A percentile compares a stretch with the other conserved stretches of the same genome.
Evolutionary conservation across 2,888 invertebrate genomes (phyloP).

Genomic region (Andrena minutula): DNA sequence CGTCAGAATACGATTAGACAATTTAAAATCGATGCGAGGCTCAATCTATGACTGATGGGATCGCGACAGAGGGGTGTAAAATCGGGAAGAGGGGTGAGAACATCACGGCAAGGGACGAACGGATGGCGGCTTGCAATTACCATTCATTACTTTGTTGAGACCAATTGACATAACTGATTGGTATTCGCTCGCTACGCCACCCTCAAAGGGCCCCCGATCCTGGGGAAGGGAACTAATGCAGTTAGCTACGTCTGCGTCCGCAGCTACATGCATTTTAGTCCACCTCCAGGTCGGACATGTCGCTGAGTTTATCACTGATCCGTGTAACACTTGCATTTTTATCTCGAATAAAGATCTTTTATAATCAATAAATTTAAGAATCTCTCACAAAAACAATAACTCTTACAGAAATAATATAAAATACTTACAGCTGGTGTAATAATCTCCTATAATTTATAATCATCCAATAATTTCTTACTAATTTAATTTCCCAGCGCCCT

Average conservation of each 20-base stretch:
- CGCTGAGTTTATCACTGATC: neutral
- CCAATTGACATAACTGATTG: conserved; percentile 84
- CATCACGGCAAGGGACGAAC: conserved; percentile 41
- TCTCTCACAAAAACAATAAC: no score
- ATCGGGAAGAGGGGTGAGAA: conserved; percentile 41
- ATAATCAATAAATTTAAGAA: neutral
- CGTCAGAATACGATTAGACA: conserved; percentile 68
- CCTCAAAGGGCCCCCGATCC: conserved; percentile 75
- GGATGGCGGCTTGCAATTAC: conserved; percentile 77
- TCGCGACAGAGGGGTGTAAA: conserved; percentile 26
- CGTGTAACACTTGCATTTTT: conserved; percentile 26
- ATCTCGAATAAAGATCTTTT: neutral
- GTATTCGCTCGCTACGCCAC: conserved; percentile 78
- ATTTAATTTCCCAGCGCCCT: no score
- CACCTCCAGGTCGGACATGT: conserved; percentile 15
- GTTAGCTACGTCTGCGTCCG: conserved; percentile 73
- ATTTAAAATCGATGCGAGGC: conserved; percentile 70
- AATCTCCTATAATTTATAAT: no score
- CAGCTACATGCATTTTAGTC: conserved; percentile 44
- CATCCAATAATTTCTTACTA: no score
- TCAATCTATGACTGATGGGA: conserved; percentile 40
- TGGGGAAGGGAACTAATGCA: conserved; percentile 72
- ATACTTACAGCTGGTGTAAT: no score
- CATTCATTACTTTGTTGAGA: conserved; percentile 83
- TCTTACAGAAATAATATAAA: no score